Evolutionary conservation across 1,140 invertebrate species (phyloP), one percentile per base, ranked within the genome.

Genomic region (Zaprionus africanus): DNA sequence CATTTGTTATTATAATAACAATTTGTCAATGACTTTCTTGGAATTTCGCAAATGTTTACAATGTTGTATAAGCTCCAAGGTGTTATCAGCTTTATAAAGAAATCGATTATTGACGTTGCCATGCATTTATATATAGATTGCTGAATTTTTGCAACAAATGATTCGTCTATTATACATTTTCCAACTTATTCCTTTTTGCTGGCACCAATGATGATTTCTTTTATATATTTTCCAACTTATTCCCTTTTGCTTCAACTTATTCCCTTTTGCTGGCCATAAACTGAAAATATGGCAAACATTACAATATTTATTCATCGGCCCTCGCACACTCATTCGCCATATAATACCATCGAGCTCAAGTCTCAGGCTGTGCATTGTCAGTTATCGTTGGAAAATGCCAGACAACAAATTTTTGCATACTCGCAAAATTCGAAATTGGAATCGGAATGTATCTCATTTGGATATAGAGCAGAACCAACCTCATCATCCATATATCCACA

Each of bases 391-490:
- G 26, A 34, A 64, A 71, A 56, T 70, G 60, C 34, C 60, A 68
- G 60, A 63, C 43, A n/a, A 36, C 73, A 76, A 66, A 49, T 58
- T 74, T 75, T 22, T 70, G 72, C 66, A 69, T 31, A 75, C n/a
- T 70, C 31, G 66, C 66, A 58, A 24, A 62, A 69, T 58, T 41
- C 24, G 51, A 12, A 41, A 67, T 67, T n/a, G 51, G 24, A 53
- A 67, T 73, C 24, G 51, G 24, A 53, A 67, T 73, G 17, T 53
- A 34, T 34, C 9, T 28, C 64, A 2, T 17, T 41, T 77, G 19
- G 63, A 70, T 71, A 34, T 59, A 62, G 58, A 78, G 79, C 49
- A 67, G 60, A 76, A 61, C 77, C 58, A 24, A 41, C 61, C 63
- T n/a, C 53, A 13, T 43, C 2, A 43, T n/a, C 22, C 6, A 24